Evolutionary conservation across 2,113 vertebrate species (phyloP).

Genomic region (Helogale parvula): DNA sequence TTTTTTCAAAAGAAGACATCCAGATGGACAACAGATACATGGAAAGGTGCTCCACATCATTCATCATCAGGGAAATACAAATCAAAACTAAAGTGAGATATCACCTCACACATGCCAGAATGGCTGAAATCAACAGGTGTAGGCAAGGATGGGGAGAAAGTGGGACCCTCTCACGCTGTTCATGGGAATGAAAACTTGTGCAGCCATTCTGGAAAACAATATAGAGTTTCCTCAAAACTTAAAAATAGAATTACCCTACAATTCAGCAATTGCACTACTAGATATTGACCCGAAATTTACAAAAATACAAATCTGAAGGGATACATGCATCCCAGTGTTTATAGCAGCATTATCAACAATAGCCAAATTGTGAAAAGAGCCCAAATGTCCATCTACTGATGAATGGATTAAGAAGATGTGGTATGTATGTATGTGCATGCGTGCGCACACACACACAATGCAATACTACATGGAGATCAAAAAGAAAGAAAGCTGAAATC

Average conservation of each 20-base stretch:
- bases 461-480: too few relatives aligned
- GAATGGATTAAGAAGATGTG: background rate
- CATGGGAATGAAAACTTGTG: background rate
- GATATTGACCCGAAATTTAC: background rate
- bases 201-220: background rate
- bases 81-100: background rate
- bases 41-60: background rate
- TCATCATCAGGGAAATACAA: background rate
- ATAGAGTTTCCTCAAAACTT: background rate
- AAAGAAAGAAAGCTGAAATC: too few relatives aligned
- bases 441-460: too few relatives aligned
- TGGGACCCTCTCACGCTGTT: background rate
- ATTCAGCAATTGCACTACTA: background rate
- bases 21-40: background rate
- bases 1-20: background rate
- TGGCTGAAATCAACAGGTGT: background rate
- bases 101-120: background rate
- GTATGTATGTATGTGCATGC: background rate
- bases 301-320: background rate
- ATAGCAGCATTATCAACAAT: background rate
- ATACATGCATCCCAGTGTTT: background rate
- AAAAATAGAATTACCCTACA: background rate
- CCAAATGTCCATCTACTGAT: background rate
- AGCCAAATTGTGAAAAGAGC: background rate
- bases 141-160: background rate